Percentiles rank a stretch among this genome's conserved stretches.
These are phyloP conservation scores for Stenoptilia bipunctidactyla DNA, from an alignment of 2,888 invertebrate genomes.

Conservation along the genomic window DNA sequence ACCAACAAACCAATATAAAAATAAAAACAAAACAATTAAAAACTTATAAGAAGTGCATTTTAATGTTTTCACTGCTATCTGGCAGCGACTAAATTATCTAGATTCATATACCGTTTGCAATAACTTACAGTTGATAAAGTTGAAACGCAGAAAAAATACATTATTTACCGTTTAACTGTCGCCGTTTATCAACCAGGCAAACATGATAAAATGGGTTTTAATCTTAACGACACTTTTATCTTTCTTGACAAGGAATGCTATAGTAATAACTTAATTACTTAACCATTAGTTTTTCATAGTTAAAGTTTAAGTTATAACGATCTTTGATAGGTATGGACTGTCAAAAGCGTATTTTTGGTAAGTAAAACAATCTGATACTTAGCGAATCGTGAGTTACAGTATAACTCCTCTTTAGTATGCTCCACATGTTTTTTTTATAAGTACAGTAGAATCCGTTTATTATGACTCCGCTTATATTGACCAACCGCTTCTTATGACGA, in stretches of 20 bases:
- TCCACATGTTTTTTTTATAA: no score
- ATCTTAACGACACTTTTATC: conserved; percentile 47
- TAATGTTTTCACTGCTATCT: neutral
- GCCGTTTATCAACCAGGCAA: conserved; percentile 40
- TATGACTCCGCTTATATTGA: no score
- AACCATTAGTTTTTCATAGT: neutral
- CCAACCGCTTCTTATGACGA: no score
- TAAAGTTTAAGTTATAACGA: no score
- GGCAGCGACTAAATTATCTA: conserved; percentile 21
- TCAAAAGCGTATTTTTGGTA: no score
- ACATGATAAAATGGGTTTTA: conserved; percentile 46
- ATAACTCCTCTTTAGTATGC: no score
- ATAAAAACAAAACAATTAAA: neutral
- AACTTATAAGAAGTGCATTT: conserved; percentile 1
- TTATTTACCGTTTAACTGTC: conserved; percentile 43
- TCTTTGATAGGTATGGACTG: no score
- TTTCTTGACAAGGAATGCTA: neutral
- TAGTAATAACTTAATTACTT: neutral
- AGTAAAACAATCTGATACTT: no score
- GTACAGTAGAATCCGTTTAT: no score
- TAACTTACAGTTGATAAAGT: conserved; percentile 29
- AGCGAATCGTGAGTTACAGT: no score
- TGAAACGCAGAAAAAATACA: conserved; percentile 31
- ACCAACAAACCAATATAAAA: no score
- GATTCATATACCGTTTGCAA: conserved; percentile 17